A percentile compares a stretch with the other conserved stretches of the same genome.
Conservation (phyloP, 2,113 vertebrate species). For the Raja brachyura region DNA sequence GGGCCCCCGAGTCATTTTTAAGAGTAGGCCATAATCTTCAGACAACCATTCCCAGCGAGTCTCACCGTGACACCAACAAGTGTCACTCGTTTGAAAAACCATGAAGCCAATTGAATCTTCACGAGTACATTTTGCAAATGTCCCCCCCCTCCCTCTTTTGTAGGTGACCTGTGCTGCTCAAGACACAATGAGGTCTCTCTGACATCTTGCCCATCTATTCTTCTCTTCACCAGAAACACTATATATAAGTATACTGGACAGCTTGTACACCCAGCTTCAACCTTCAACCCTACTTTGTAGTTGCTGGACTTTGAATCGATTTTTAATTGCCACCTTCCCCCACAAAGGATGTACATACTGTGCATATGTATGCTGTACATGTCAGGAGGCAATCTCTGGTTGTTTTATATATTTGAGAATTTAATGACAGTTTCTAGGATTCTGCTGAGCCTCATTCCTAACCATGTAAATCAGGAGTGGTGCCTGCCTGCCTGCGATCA, state of each 20-base stretch:
- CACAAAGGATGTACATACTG: constrained; percentile 18
- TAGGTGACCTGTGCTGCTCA: constrained; percentile 10
- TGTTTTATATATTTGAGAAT: constrained; percentile 36
- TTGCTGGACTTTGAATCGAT: constrained; percentile 35
- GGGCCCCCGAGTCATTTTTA: constrained; percentile 17
- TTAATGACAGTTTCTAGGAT: constrained; percentile 32
- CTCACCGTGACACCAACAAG: constrained; percentile 12
- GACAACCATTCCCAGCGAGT: constrained; percentile 14
- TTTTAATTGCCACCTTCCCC: constrained; percentile 33
- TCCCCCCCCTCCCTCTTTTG: neutral
- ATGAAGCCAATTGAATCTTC: constrained; percentile 2
- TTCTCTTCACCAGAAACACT: constrained; percentile 15
- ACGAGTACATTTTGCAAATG: neutral
- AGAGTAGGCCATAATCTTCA: constrained; percentile 11
- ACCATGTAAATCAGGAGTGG: constrained; percentile 20
- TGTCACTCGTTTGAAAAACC: constrained; percentile 18
- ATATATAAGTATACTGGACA: constrained; percentile 31
- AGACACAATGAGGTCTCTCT: neutral
- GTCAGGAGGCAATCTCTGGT: constrained; percentile 15
- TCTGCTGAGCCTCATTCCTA: constrained; percentile 10
- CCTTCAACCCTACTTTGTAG: constrained; percentile 30
- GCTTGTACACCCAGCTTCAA: constrained; percentile 27
- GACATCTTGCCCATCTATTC: constrained; percentile 5
- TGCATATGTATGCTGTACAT: constrained; percentile 22
- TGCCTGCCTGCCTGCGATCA: constrained; percentile 8